phyloP scores from a whole-genome alignment of 2,888 invertebrate genomes.

The Emmelina monodactyla region DNA sequence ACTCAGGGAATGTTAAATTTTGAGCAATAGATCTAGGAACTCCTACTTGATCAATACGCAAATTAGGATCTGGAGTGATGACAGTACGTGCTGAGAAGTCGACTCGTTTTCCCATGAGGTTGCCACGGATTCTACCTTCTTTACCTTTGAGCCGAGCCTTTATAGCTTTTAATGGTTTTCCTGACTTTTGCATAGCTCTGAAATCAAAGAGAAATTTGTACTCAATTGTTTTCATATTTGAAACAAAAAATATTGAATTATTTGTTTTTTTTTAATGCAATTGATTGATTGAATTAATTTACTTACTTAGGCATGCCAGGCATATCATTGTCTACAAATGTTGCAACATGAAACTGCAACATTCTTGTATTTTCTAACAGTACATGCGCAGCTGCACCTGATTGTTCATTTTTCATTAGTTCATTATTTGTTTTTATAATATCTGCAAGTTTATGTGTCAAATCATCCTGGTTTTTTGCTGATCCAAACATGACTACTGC shows the following conservation, averaged over 20 bases:
- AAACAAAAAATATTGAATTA: neutral
- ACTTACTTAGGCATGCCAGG: slow-evolving; percentile 89
- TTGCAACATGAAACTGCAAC: slow-evolving; percentile 98
- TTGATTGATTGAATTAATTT: neutral
- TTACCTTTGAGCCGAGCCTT: slow-evolving; percentile 97
- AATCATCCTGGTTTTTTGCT: slow-evolving; percentile 97
- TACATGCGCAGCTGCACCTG: slow-evolving; percentile 97
- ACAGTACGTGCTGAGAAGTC: slow-evolving; percentile 99
- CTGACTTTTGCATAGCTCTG: slow-evolving; percentile 98
- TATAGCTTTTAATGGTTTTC: slow-evolving; percentile 96
- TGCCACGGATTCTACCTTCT: slow-evolving; percentile 98
- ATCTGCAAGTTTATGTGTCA: slow-evolving; percentile 98
- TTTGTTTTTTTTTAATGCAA: neutral
- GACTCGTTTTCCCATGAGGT: slow-evolving; percentile 99
- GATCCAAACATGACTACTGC: slow-evolving; percentile 99
- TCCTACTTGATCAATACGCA: slow-evolving; percentile 96
- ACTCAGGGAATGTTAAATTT: slow-evolving; percentile 98
- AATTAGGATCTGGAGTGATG: slow-evolving; percentile 94
- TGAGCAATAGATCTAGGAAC: slow-evolving; percentile 98
- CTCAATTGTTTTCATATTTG: too few relatives aligned
- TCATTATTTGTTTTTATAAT: slow-evolving; percentile 99
- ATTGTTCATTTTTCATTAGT: slow-evolving; percentile 91
- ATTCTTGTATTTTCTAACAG: slow-evolving; percentile 96
- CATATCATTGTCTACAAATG: slow-evolving; percentile 98
- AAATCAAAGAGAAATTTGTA: slow-evolving; percentile 21